Base-by-base conservation (phyloP, 2,797 vertebrate genomes). In the Amazonetta brasiliensis region DNA sequence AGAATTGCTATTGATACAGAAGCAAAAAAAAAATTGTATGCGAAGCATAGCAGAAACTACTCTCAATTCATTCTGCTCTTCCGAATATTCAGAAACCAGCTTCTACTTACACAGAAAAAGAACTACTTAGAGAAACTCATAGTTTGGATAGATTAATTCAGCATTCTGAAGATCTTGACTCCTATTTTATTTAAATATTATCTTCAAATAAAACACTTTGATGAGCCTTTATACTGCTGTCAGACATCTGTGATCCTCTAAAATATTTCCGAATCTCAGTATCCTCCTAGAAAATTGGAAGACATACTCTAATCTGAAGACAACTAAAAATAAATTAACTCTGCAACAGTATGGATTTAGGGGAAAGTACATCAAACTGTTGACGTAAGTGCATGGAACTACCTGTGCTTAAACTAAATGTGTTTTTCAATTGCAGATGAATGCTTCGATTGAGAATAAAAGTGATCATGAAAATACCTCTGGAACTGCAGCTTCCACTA, bases 401-500 rank as follows among this genome's bases (percentile, higher is more conserved):
- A 39, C 12, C 39, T 63, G 8, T 33, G 43, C 46, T 75, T 78
- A 21, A 72, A 83, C 35, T 11, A 33, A 68, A 79, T 6, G 4
- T 5, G 41, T 22, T 84, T 92, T 79, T 73, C 33, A 78, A 9
- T 10, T 19, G 9, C 31, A 91, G 23, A 85, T 7, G 69, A 71
- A 56, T 1, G 16, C 21, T 87, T 90, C 0, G 35, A 33, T 14
- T 83, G 2, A n/a, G 60, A 82, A 41, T 22, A 77, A 15, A 33
- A 2, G 2, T 17, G 54, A n/a, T 48, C 25, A 63, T 5, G 48
- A 30, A 78, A 73, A 52, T 97, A 98, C 98, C 98, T 98, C 98
- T 94, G 98, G 97, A 97, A 98, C 85, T 68, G 97, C 90, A 87
- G 97, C 78, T 97, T 98, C 98, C 96, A 98, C 96, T 66, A 98